These are phyloP conservation scores for Chromoteleia sp. DNA, from an alignment of 2,888 invertebrate genomes.

Conservation along the genomic window DNA sequence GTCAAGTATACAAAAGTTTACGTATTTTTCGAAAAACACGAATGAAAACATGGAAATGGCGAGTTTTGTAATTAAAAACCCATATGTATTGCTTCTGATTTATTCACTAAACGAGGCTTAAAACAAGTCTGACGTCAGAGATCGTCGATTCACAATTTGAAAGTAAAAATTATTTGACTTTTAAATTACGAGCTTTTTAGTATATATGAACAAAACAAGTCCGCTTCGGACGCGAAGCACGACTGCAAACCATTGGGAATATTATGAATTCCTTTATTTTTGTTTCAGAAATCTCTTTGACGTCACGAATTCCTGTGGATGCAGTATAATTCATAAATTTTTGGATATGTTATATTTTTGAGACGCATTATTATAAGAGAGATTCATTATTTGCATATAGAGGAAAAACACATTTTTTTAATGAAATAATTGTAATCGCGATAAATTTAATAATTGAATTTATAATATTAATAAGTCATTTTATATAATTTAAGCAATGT, in stretches of 20 bases:
- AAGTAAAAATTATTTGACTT: slow-evolving; percentile 53
- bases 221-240: slow-evolving; percentile 12
- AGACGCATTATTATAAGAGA: no score
- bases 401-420: no score
- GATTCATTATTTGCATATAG: no score
- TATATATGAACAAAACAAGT: slow-evolving; percentile 22
- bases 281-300: slow-evolving; percentile 1
- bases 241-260: slow-evolving; percentile 1
- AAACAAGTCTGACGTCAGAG: slow-evolving; percentile 44
- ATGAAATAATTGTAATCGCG: no score
- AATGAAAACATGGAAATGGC: background rate
- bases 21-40: background rate
- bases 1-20: no score
- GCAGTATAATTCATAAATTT: background rate
- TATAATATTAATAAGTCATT: no score
- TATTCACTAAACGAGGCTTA: slow-evolving; percentile 10
- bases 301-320: background rate
- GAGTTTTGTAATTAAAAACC: background rate
- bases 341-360: background rate
- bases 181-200: slow-evolving; percentile 50
- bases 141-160: slow-evolving; percentile 26
- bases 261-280: slow-evolving; percentile 10
- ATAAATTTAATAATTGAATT: no score
- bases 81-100: background rate
- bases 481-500: no score